Evolutionary conservation across 2,888 invertebrate genomes (phyloP).

Genomic region (Volucella inflata): DNA sequence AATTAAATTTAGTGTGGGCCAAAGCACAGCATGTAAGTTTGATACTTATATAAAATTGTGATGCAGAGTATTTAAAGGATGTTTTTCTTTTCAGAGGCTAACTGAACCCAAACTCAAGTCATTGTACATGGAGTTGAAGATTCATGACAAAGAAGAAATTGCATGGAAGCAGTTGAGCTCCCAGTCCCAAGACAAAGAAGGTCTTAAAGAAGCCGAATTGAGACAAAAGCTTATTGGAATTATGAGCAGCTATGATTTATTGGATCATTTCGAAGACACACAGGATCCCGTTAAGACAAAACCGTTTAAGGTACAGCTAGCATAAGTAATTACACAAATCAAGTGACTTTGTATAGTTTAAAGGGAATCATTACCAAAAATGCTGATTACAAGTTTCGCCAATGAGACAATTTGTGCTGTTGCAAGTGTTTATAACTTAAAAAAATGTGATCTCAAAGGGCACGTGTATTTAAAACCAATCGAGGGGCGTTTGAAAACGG

Average conservation of each 20-base stretch:
- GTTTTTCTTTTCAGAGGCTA: slow-evolving; percentile 85
- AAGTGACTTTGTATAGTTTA: no score
- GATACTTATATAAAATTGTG: not conserved
- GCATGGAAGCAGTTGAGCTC: slow-evolving; percentile 91
- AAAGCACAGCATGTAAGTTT: slow-evolving; percentile 93
- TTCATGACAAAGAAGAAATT: slow-evolving; percentile 96
- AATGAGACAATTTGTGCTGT: no score
- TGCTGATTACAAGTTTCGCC: no score
- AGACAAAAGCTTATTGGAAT: slow-evolving; percentile 92
- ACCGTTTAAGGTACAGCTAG: slow-evolving; percentile 79
- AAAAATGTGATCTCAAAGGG: no score
- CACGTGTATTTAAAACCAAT: no score
- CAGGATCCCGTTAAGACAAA: slow-evolving; percentile 85
- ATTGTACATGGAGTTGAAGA: slow-evolving; percentile 93
- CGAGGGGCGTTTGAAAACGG: no score
- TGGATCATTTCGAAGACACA: slow-evolving; percentile 91
- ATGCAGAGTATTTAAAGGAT: not conserved
- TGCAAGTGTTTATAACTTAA: no score
- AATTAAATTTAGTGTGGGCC: slow-evolving; percentile 94
- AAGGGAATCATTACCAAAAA: no score
- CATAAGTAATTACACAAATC: not conserved
- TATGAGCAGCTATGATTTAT: slow-evolving; percentile 91
- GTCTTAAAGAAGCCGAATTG: slow-evolving; percentile 91
- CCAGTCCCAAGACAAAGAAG: slow-evolving; percentile 94
- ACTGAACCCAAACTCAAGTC: slow-evolving; percentile 93